Conservation (phyloP, 2,888 invertebrate genomes). For the Dynastes tityus region DNA sequence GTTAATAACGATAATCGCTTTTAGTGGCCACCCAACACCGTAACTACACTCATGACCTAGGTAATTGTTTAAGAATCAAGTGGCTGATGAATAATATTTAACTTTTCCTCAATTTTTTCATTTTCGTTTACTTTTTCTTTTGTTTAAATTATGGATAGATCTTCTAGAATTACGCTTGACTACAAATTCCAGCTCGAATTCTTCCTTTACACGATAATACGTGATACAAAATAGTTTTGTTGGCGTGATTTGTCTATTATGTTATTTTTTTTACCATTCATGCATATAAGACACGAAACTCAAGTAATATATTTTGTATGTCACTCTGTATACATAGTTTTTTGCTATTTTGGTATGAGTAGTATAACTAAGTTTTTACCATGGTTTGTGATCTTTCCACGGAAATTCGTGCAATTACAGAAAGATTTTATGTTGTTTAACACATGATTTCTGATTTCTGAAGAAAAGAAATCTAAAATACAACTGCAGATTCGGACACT, state of each 20-base stretch:
- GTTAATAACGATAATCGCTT: conserved; percentile 65
- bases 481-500: too few relatives aligned
- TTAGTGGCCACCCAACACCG: conserved; percentile 77
- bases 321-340: conserved; percentile 53
- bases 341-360: conserved; percentile 61
- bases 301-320: conserved; percentile 49
- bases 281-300: conserved; percentile 29
- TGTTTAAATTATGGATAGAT: conserved; percentile 61
- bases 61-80: conserved; percentile 68
- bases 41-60: conserved; percentile 77
- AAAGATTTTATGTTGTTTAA: conserved; percentile 26
- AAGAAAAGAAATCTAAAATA: too few relatives aligned
- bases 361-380: conserved; percentile 51
- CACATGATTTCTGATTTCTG: background rate
- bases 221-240: conserved; percentile 55
- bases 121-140: conserved; percentile 59
- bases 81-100: conserved; percentile 26
- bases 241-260: conserved; percentile 58
- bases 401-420: conserved; percentile 2
- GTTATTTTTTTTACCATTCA: conserved; percentile 35
- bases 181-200: conserved; percentile 65
- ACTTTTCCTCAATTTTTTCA: background rate
- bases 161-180: conserved; percentile 70
- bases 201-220: conserved; percentile 52
- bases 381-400: conserved; percentile 24